Conservation (phyloP, 2,113 vertebrate species). For the Apodemus speciosus region DNA sequence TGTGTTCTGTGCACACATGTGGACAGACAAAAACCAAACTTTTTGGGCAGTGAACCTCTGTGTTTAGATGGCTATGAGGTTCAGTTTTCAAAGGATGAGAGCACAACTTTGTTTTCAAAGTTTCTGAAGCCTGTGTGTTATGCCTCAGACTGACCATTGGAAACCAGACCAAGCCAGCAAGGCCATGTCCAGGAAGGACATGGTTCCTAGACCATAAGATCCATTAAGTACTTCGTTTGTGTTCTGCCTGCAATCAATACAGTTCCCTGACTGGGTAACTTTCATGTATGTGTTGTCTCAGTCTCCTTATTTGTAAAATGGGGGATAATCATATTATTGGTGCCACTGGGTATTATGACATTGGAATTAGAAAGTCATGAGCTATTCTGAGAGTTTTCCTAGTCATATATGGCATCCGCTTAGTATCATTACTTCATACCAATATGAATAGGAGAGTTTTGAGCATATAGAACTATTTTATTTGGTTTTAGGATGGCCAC, state of each 20-base stretch:
- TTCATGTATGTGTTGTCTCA: neutral
- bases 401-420: neutral
- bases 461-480: neutral
- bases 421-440: neutral
- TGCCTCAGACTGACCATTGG: neutral
- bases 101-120: neutral
- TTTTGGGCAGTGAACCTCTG: neutral
- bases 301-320: neutral
- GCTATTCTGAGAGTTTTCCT: neutral
- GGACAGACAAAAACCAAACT: neutral
- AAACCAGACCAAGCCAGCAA: neutral
- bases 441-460: neutral
- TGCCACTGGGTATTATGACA: neutral
- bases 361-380: neutral
- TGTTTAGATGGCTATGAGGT: neutral
- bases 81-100: neutral
- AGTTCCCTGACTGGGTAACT: neutral
- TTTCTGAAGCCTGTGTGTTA: neutral
- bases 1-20: neutral
- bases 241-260: neutral
- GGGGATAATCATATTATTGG: neutral
- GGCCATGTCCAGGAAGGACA: neutral
- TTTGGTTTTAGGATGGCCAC: neutral
- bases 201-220: neutral
- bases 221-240: neutral